Evolutionary conservation across 2,888 invertebrate species (phyloP), one percentile per base, ranked within the genome.

Genomic region (Linnaemya tessellans): DNA sequence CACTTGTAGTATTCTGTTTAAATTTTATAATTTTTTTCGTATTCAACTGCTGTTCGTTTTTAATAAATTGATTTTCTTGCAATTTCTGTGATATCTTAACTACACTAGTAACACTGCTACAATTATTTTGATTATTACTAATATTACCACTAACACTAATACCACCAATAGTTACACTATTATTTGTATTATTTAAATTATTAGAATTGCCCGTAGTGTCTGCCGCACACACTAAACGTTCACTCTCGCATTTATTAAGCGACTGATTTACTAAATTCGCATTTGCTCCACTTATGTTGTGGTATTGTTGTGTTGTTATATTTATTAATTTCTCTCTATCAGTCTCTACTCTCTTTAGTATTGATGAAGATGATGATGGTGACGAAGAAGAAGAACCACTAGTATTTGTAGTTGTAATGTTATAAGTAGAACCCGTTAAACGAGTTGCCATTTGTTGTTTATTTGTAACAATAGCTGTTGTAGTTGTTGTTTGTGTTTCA

Each of bases 201-300:
- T 58, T 73, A 49, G 73, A 51, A 74, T 43, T 58, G 67, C 51
- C 80, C 80, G 73, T 73, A 51, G 20, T 77, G 51, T 87, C 88
- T 88, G 83, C 88, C 88, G 86, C 87, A 89, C 88, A 87, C 89
- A 89, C 79, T 67, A 80, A 85, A 79, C 89, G 90, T 80, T 90
- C 92, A 89, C 88, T 89, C 89, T 91, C 92, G 91, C 90, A 90
- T 89, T 90, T 92, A 90, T 90, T 90, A 90, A 90, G 88, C 88
- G 90, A 92, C 90, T 92, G 92, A 91, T 89, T 90, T 88, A 89
- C 22, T 25, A 71, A 88, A 88, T 65, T 82, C 51, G 65, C 81
- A 85, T 79, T 80, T 82, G 82, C 82, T 80, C 89, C 89, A 88
- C 88, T 87, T 89, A 83, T 86, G 80, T 85, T 84, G 84, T 67